Percentiles rank a stretch among this genome's conserved stretches.
These are phyloP conservation scores for Pseudonaja textilis DNA, from an alignment of 2,113 vertebrate species.

Conservation along the genomic window DNA sequence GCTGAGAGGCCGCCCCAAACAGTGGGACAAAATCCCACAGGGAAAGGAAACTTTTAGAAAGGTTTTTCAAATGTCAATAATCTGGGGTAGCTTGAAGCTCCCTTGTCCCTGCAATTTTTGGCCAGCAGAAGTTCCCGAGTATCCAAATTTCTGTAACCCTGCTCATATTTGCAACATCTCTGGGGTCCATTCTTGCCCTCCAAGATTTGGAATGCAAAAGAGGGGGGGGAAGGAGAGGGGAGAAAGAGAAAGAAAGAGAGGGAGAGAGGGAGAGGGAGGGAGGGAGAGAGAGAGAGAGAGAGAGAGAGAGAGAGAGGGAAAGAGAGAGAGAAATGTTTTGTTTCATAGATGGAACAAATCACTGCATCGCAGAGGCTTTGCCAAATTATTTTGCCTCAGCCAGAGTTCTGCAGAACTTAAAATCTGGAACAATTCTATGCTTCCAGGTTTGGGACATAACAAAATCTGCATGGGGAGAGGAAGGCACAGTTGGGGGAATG, in stretches of 20 bases:
- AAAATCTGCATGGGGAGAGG: background rate
- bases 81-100: background rate
- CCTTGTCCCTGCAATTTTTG: background rate
- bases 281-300: too few species aligned
- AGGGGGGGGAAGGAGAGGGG: too few species aligned
- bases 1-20: background rate
- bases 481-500: background rate
- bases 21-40: background rate
- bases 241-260: too few species aligned
- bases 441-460: background rate
- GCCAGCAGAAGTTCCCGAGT: background rate
- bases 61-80: background rate
- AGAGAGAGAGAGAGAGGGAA: too few species aligned
- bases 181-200: background rate
- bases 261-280: too few species aligned
- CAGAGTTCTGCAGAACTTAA: background rate
- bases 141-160: background rate
- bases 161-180: background rate
- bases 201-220: background rate
- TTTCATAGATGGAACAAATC: background rate
- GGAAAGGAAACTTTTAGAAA: background rate
- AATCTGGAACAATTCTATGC: background rate
- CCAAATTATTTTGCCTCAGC: background rate
- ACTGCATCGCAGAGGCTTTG: background rate
- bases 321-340: background rate